Percentiles rank a stretch among this genome's conserved stretches.
Conservation (phyloP, 2,888 invertebrate species). For the Augiades crinisus region DNA sequence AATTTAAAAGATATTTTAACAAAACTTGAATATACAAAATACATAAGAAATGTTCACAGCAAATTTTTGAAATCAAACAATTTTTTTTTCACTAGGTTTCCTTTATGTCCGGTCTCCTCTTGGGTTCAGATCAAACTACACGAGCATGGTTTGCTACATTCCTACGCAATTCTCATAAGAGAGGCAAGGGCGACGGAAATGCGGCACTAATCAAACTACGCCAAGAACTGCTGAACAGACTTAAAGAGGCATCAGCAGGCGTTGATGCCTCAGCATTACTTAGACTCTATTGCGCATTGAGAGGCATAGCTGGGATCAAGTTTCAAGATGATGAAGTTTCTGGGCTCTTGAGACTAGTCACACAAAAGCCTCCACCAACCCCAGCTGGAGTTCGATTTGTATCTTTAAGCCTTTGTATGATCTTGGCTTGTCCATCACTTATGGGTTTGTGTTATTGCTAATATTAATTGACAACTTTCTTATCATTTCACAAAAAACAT, state of each 20-base stretch:
- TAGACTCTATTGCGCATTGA: constrained; percentile 94
- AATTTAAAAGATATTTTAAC: too few relatives aligned
- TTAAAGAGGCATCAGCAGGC: constrained; percentile 85
- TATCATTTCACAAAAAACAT: too few relatives aligned
- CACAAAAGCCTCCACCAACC: constrained; percentile 94
- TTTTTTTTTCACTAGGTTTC: constrained; percentile 78
- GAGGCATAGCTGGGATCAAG: constrained; percentile 96
- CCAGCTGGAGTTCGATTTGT: constrained; percentile 96
- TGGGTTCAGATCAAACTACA: constrained; percentile 94
- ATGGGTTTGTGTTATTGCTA: constrained; percentile 80
- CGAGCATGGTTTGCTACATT: constrained; percentile 97
- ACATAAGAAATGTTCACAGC: too few relatives aligned
- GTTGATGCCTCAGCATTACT: constrained; percentile 95
- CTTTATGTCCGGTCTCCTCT: constrained; percentile 92
- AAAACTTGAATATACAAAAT: too few relatives aligned
- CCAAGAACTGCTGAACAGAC: constrained; percentile 87
- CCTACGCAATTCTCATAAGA: constrained; percentile 91
- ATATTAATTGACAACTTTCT: too few relatives aligned
- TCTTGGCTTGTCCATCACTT: constrained; percentile 95
- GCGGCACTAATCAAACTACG: constrained; percentile 85
- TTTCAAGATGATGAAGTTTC: constrained; percentile 95
- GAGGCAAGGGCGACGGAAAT: constrained; percentile 88
- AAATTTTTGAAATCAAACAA: too few relatives aligned
- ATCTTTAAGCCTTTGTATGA: constrained; percentile 95
- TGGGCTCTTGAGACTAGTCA: constrained; percentile 90